Percentiles rank a stretch among this genome's conserved stretches.
Conservation (phyloP, 2,888 invertebrate genomes). For the Ochropacha duplaris region DNA sequence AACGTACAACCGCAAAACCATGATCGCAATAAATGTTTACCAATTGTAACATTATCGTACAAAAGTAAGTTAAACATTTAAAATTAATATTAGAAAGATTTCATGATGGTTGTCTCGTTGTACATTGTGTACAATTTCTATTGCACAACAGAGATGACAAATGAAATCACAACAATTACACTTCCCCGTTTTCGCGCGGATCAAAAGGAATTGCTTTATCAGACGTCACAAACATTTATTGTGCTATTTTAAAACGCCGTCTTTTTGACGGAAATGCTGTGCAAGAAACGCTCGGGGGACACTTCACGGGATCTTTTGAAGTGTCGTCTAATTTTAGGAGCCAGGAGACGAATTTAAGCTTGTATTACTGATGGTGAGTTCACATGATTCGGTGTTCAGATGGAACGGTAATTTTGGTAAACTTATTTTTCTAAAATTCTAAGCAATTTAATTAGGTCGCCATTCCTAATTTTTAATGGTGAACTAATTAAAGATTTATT, state of each 20-base stretch:
- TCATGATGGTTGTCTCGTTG: conserved; percentile 1
- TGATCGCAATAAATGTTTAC: neutral
- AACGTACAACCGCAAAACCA: neutral
- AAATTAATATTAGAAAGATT: conserved; percentile 5
- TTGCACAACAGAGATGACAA: conserved; percentile 30
- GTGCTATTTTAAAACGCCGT: conserved; percentile 33
- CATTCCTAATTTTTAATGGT: too few species aligned
- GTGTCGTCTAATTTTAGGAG: conserved; percentile 7
- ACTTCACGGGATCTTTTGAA: conserved; percentile 21
- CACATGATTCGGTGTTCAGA: neutral
- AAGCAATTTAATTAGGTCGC: too few species aligned
- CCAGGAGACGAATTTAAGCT: conserved; percentile 10
- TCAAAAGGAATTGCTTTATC: conserved; percentile 40
- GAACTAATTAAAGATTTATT: too few species aligned
- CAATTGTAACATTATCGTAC: neutral
- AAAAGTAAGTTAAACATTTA: neutral
- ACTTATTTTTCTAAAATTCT: neutral
- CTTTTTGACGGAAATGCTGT: conserved; percentile 28
- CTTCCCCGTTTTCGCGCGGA: conserved; percentile 24
- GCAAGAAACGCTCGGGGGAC: conserved; percentile 19
- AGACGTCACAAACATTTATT: conserved; percentile 29
- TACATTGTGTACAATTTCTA: conserved; percentile 30
- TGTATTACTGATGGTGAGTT: neutral
- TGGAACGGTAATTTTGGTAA: neutral
- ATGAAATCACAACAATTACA: conserved; percentile 49